phyloP scores from a whole-genome alignment of 2,888 invertebrate species.

The Aplocera efformata region DNA sequence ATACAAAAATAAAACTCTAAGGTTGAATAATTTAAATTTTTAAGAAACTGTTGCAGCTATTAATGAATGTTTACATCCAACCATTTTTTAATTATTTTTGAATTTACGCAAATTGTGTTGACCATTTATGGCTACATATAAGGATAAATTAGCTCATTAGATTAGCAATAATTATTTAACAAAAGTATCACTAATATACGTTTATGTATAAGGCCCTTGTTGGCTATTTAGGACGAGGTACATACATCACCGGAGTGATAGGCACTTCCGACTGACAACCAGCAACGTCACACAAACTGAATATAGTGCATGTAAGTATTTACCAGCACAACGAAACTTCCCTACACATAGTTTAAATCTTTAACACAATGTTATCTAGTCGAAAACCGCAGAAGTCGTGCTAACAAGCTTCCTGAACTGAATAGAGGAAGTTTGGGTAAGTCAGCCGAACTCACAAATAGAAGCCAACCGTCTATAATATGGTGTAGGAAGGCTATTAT shows the following conservation, averaged over 20 bases:
- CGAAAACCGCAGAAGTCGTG: conserved; percentile 60
- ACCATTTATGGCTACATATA: no score
- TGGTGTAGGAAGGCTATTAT: not conserved
- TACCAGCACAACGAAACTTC: conserved; percentile 26
- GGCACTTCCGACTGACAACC: conserved; percentile 24
- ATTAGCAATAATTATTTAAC: no score
- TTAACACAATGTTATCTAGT: conserved; percentile 62
- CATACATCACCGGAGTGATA: conserved; percentile 6
- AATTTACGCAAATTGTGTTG: no score
- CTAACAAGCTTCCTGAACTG: conserved; percentile 63
- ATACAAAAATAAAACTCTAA: no score
- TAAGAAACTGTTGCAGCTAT: no score
- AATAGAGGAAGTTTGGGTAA: conserved; percentile 53
- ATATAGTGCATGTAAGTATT: conserved; percentile 22
- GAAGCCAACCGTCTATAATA: conserved; percentile 32
- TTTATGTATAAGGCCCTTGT: no score
- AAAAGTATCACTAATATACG: no score
- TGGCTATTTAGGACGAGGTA: no score
- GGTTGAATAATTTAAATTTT: no score
- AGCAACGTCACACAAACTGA: conserved; percentile 7
- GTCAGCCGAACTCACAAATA: conserved; percentile 55
- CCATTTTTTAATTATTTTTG: no score
- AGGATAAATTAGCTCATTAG: no score
- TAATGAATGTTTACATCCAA: no score
- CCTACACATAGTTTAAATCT: conserved; percentile 53